phyloP scores from a whole-genome alignment of 2,888 invertebrate species.

The Monoplex corrugatus region DNA sequence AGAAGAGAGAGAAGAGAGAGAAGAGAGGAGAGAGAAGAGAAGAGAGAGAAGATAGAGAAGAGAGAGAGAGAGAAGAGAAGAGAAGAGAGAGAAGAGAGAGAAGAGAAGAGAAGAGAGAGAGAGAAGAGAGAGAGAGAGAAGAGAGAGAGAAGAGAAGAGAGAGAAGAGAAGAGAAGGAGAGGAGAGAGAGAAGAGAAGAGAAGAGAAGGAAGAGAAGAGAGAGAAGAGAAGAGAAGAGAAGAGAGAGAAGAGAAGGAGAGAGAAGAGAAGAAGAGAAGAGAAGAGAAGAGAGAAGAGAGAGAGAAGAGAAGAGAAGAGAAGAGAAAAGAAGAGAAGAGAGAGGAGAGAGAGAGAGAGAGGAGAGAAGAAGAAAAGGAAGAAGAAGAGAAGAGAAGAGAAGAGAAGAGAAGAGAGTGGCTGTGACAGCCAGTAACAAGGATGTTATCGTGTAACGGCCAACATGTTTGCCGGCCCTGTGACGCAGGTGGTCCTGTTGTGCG shows the following conservation, averaged over 20 bases:
- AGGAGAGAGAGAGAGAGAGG: constrained; percentile 9
- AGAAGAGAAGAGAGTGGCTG: not conserved
- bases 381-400: too few species aligned
- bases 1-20: not conserved
- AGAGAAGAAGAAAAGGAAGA: not conserved
- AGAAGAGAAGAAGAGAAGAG: too few species aligned
- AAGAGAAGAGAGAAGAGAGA: too few species aligned
- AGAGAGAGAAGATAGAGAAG: not conserved
- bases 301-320: too few species aligned
- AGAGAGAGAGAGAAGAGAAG: not conserved
- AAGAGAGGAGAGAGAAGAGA: not conserved
- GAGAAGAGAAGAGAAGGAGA: too few species aligned
- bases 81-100: not conserved
- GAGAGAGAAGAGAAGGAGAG: not conserved
- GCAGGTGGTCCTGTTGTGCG: constrained; percentile 45
- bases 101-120: not conserved
- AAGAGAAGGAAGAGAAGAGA: too few species aligned
- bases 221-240: not conserved
- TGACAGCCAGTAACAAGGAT: not conserved
- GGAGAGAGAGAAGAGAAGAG: too few species aligned
- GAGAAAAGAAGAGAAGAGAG: not conserved
- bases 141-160: too few species aligned
- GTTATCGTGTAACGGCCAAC: not conserved
- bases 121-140: too few species aligned
- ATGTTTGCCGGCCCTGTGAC: not conserved